phyloP scores from a whole-genome alignment of 2,113 vertebrate species.

The Rhizomys pruinosus region DNA sequence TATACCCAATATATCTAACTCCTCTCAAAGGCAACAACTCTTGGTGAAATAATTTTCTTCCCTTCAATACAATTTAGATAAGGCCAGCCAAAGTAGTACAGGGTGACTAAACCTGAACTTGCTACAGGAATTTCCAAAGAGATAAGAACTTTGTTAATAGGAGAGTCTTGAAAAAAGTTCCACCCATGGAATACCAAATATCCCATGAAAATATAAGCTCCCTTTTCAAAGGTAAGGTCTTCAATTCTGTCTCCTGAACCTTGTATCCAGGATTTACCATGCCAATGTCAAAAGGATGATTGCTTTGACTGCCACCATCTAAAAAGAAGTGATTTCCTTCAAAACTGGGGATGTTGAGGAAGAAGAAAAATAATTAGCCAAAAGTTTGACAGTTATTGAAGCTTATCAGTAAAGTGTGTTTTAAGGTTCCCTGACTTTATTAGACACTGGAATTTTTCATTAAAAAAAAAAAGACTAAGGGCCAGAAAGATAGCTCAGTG shows the following conservation, averaged over 20 bases:
- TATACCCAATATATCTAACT: conserved; percentile 3
- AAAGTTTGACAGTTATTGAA: neutral
- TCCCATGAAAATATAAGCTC: conserved; percentile 18
- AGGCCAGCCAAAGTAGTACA: conserved; percentile 43
- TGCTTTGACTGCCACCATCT: neutral
- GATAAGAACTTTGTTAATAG: conserved; percentile 50
- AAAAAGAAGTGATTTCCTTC: conserved; percentile 6
- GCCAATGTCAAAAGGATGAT: neutral
- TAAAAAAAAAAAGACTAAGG: neutral
- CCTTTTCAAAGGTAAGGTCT: conserved; percentile 2
- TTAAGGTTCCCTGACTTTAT: neutral
- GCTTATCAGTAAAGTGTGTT: neutral
- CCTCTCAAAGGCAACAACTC: neutral
- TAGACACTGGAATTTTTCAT: conserved; percentile 28
- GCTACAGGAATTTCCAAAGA: conserved; percentile 54
- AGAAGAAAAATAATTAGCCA: neutral
- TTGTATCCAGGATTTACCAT: neutral
- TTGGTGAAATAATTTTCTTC: conserved; percentile 44
- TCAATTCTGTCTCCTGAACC: neutral
- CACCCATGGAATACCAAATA: neutral
- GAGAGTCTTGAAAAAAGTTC: neutral
- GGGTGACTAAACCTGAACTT: conserved; percentile 33
- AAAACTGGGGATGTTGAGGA: too few relatives aligned
- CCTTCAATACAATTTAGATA: conserved; percentile 45
- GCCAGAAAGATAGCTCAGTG: too few relatives aligned